Evolutionary conservation across 1,140 invertebrate species (phyloP).

Genomic region (Drosophila bifasciata): DNA sequence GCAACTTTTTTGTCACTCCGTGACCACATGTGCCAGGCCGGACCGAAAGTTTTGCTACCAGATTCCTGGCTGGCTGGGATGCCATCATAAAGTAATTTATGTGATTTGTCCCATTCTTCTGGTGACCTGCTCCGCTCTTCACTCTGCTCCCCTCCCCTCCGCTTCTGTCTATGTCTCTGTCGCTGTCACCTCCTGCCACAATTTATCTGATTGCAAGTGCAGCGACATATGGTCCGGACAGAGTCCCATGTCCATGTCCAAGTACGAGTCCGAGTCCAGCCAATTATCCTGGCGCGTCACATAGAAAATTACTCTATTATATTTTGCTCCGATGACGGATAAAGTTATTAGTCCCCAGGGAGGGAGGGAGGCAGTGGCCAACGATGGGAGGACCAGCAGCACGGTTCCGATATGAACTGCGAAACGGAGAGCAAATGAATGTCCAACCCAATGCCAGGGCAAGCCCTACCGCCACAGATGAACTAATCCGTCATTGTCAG

Average conservation of each 20-base stretch:
- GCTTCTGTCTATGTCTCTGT: too few species aligned
- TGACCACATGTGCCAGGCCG: conserved; percentile 69
- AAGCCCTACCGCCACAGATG: conserved; percentile 34
- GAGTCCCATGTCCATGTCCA: conserved; percentile 11
- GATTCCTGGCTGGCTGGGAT: conserved; percentile 68
- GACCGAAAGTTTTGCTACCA: conserved; percentile 47
- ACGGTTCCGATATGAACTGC: conserved; percentile 22
- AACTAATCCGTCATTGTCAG: conserved; percentile 73
- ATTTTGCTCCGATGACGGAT: conserved; percentile 57
- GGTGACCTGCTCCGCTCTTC: conserved; percentile 2
- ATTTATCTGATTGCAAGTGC: conserved; percentile 70
- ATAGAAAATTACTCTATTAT: conserved; percentile 79
- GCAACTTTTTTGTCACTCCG: conserved; percentile 51
- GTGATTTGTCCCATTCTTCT: conserved; percentile 65
- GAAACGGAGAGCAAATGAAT: conserved; percentile 60
- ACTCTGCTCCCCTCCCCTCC: neutral
- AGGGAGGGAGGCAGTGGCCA: neutral
- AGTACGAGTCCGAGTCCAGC: conserved; percentile 18
- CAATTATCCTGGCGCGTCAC: conserved; percentile 68
- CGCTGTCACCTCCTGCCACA: conserved; percentile 19
- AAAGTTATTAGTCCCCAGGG: conserved; percentile 73
- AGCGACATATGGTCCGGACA: conserved; percentile 64
- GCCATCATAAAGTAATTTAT: conserved; percentile 82
- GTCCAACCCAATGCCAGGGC: conserved; percentile 15
- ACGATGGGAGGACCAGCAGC: conserved; percentile 1